Base-by-base conservation (phyloP, 2,888 invertebrate species). In the Tridacna crocea region DNA sequence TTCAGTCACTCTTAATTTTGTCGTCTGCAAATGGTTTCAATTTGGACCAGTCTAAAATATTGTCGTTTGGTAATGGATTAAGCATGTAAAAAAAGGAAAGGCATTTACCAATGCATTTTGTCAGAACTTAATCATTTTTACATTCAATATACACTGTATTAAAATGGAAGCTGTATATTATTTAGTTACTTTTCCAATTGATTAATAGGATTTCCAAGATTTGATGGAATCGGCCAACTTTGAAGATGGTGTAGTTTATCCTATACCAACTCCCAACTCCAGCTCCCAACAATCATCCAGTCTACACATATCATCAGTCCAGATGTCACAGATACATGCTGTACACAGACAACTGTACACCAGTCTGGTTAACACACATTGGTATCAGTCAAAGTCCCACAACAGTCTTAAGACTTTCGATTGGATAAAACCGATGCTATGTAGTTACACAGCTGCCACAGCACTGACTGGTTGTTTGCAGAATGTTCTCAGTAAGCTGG, bases 141-240 rank as follows among this genome's bases (percentile, higher is more conserved):
- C 36, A 36, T n/a, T n/a, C n/a, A n/a, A n/a, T n/a, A n/a, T n/a
- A n/a, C n/a, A n/a, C n/a, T n/a, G n/a, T n/a, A n/a, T n/a, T n/a
- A n/a, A n/a, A n/a, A n/a, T n/a, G n/a, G n/a, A n/a, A n/a, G n/a
- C n/a, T n/a, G 26, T 66, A 10, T 61, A 55, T 55, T 11, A 55
- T 55, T 36, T n/a, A n/a, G n/a, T n/a, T 55, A 55, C 55, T 24
- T 10, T 61, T 10, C 61, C 46, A 36, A 36, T 36, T 36, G 36
- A 36, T 36, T 8, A 36, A 36, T 8, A 70, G 70, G 92, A 93
- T 51, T 95, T 93, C 87, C 88, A 87, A 12, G 94, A 94, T 84
- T 87, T 94, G 63, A 88, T 91, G 13, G 92, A 89, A 19, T 88
- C 90, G 15, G 81, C 82, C 19, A 85, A 88, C 8, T 85, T 93